Evolutionary conservation across 2,888 invertebrate genomes (phyloP), one percentile per base, ranked within the genome.

Genomic region (Odontothrips loti): DNA sequence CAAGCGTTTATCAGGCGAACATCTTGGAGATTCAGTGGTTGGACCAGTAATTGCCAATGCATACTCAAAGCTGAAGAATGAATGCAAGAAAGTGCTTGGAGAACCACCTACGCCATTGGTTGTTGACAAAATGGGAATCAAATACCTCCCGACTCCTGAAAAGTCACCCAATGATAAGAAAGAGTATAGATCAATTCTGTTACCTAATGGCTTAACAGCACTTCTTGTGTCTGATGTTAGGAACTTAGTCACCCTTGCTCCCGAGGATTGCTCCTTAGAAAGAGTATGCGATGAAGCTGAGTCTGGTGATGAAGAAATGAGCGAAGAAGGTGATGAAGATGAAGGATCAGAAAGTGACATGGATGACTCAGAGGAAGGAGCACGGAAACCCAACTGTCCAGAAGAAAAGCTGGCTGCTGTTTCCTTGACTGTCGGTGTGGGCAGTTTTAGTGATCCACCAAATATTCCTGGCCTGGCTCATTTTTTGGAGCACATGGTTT

Each of bases 401-500:
- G 86, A 86, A 83, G 85, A 86, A 83, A 87, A 86, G 84, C 84
- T 86, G 83, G 94, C 95, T 23, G 95, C 95, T 0, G 94, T 94
- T 85, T 92, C 93, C 11, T 87, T 96, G 0, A 91, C 92, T 84
- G 91, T 95, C 17, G 92, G 93, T 34, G 94, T 93, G 29, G 95
- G 96, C 79, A 90, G 90, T 85, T 96, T 94, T 88, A 93, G 93
- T 85, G 95, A 96, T 87, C 95, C 95, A 0, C 87, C 89, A 11
- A 90, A 90, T 85, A 92, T 95, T 81, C 94, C 93, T 84, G 96
- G 96, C 0, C 87, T 96, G 86, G 94, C 95, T 0, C 96, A 96
- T 87, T 95, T 96, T 86, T 89, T 96, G 4, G 96, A 96, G 85
- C 96, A 96, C 86, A 95, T 97, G 96, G 93, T 97, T 34, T 97